Percentiles rank a stretch among this genome's conserved stretches.
Conservation (phyloP, 1,140 invertebrate genomes). For the Brachionus asplanchnoidis region DNA sequence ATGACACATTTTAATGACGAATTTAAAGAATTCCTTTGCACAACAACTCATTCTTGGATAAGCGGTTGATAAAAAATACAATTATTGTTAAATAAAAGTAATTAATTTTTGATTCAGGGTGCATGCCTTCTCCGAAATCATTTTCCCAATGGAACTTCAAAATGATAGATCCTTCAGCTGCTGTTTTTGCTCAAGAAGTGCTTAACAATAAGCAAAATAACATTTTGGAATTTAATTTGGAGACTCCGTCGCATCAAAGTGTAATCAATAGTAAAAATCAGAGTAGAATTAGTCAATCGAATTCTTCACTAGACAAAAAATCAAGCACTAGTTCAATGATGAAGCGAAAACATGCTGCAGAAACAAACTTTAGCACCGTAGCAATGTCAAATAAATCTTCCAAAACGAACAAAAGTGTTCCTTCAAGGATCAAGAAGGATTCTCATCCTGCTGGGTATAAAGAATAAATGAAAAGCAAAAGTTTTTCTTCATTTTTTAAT, state of each 20-base stretch:
- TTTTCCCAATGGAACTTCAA: conserved; percentile 19
- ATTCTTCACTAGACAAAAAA: neutral
- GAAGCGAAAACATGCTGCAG: neutral
- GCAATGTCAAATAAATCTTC: neutral
- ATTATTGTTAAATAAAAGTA: too few species aligned
- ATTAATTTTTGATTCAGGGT: neutral
- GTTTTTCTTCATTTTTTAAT: neutral
- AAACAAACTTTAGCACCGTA: neutral
- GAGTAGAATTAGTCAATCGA: conserved; percentile 5
- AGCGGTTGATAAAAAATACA: neutral
- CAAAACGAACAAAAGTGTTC: neutral
- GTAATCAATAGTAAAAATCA: neutral
- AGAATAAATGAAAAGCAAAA: neutral
- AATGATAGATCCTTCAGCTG: neutral
- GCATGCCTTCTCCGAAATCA: neutral
- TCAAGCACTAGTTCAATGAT: neutral
- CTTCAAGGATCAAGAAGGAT: neutral
- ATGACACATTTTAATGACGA: conserved; percentile 19
- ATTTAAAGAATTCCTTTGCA: conserved; percentile 25
- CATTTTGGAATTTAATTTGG: neutral
- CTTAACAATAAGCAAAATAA: conserved; percentile 26
- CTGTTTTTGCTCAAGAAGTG: conserved; percentile 25
- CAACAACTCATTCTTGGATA: conserved; percentile 6
- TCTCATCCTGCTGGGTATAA: neutral
- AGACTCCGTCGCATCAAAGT: neutral